phyloP scores from a whole-genome alignment of 2,797 vertebrate genomes.

The Spinibarbus caldwelli region DNA sequence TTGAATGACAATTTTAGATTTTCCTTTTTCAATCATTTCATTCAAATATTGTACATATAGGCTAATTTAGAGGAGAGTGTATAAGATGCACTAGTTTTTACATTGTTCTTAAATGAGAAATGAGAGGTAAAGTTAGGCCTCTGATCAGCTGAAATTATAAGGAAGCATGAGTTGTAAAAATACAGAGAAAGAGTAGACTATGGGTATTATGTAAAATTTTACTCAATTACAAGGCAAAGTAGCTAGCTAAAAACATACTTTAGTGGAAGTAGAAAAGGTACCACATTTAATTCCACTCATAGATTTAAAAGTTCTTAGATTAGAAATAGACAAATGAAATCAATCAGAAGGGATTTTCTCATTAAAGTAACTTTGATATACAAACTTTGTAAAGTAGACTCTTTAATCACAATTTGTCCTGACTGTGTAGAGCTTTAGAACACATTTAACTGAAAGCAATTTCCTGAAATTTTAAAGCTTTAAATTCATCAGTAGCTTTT shows the following conservation, averaged over 20 bases:
- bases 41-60: neutral
- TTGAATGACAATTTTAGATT: neutral
- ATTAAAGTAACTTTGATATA: neutral
- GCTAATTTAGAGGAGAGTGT: neutral
- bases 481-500: neutral
- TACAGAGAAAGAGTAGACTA: neutral
- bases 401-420: conserved; percentile 1
- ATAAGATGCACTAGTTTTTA: neutral
- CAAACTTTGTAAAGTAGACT: conserved; percentile 3
- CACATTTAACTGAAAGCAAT: neutral
- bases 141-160: neutral
- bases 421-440: neutral
- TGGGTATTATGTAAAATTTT: neutral
- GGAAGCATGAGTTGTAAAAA: neutral
- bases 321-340: neutral
- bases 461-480: neutral
- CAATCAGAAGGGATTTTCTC: neutral
- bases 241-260: neutral
- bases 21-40: neutral
- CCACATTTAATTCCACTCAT: neutral
- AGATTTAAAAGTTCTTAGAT: neutral
- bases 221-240: neutral
- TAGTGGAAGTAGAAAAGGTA: neutral
- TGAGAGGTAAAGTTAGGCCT: neutral
- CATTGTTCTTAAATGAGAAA: neutral